Evolutionary conservation across 2,888 invertebrate species (phyloP).

Genomic region (Venusia cambrica): DNA sequence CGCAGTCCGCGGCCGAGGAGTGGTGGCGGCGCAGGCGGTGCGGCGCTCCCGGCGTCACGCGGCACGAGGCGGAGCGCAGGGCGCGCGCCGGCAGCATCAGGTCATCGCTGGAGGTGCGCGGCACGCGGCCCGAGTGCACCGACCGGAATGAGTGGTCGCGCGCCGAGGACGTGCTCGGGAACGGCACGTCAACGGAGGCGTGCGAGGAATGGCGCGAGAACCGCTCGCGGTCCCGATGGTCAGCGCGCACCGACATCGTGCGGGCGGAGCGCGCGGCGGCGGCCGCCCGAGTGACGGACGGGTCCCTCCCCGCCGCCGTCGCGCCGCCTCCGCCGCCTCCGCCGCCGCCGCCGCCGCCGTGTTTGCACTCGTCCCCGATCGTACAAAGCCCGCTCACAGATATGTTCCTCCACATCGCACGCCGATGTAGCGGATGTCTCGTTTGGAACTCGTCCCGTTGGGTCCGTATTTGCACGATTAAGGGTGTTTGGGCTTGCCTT

Average conservation of each 20-base stretch:
- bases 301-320: slow-evolving; percentile 42
- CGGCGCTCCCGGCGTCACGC: slow-evolving; percentile 69
- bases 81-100: slow-evolving; percentile 74
- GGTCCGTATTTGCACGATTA: slow-evolving; percentile 62
- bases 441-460: slow-evolving; percentile 40
- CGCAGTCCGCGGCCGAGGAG: slow-evolving; percentile 74
- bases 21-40: slow-evolving; percentile 74
- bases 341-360: slow-evolving; percentile 52
- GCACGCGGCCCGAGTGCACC: slow-evolving; percentile 72
- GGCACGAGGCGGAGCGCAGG: slow-evolving; percentile 71
- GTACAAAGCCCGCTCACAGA: slow-evolving; percentile 66
- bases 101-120: slow-evolving; percentile 71
- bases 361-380: slow-evolving; percentile 71
- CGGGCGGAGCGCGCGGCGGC: slow-evolving; percentile 75
- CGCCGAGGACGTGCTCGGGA: slow-evolving; percentile 63
- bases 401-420: slow-evolving; percentile 56
- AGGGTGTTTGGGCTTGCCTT: slow-evolving; percentile 54
- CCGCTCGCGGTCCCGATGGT: slow-evolving; percentile 72
- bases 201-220: slow-evolving; percentile 76
- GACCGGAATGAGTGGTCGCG: slow-evolving; percentile 73
- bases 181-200: slow-evolving; percentile 72
- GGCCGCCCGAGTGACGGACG: slow-evolving; percentile 73
- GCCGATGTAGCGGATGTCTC: slow-evolving; percentile 54
- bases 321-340: slow-evolving; percentile 50
- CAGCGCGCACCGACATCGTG: slow-evolving; percentile 76